These are phyloP conservation scores for Pogonomyrmex barbatus DNA, from an alignment of 1,140 invertebrate genomes.

Conservation along the genomic window DNA sequence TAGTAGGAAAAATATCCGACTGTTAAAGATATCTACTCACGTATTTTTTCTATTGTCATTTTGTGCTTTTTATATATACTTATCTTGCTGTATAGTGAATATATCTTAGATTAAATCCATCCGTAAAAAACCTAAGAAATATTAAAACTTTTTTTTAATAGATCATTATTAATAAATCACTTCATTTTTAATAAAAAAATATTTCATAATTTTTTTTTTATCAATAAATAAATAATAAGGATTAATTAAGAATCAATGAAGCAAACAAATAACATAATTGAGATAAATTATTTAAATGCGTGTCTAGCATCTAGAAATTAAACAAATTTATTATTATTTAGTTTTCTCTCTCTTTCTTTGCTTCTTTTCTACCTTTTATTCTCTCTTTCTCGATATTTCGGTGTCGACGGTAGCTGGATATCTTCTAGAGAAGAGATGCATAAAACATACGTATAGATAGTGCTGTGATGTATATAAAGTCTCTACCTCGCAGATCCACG, in stretches of 20 bases:
- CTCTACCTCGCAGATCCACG: constrained; percentile 41
- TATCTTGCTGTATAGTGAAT: background rate
- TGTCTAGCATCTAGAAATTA: background rate
- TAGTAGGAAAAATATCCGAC: constrained; percentile 34
- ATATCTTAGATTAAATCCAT: background rate
- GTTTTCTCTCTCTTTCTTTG: background rate
- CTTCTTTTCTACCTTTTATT: background rate
- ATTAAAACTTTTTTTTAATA: background rate
- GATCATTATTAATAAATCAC: background rate
- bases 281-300: constrained; percentile 16
- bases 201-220: background rate
- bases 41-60: background rate
- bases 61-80: background rate
- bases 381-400: constrained; percentile 40
- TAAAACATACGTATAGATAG: constrained; percentile 74
- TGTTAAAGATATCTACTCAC: constrained; percentile 15
- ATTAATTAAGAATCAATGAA: constrained; percentile 20
- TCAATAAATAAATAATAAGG: background rate
- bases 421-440: constrained; percentile 66
- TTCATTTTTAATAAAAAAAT: background rate
- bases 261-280: background rate
- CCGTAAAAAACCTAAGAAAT: background rate
- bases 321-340: constrained; percentile 13
- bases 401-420: constrained; percentile 61
- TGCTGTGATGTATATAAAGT: constrained; percentile 46